Conservation (phyloP, 2,888 invertebrate genomes). For the Halictus ligatus region DNA sequence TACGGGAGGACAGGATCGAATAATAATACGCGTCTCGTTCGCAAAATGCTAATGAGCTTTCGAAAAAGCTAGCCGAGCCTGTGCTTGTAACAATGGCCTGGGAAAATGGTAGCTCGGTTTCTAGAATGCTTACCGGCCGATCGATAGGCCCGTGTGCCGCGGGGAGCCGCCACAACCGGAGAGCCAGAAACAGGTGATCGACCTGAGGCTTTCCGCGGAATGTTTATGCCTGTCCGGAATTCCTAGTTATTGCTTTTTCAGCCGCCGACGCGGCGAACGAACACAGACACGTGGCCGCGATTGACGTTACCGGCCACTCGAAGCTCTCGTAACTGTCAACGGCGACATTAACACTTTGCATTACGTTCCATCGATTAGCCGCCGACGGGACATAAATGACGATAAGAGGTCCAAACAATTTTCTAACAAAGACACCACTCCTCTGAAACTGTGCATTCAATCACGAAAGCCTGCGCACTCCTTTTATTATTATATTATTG, state of each 20-base stretch:
- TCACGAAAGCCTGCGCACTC: no score
- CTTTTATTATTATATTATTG: no score
- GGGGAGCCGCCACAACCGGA: slow-evolving; percentile 52
- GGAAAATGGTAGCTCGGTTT: slow-evolving; percentile 65
- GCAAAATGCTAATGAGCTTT: slow-evolving; percentile 47
- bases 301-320: background rate
- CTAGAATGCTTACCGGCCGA: slow-evolving; percentile 64
- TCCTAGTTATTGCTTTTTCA: slow-evolving; percentile 21
- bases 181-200: slow-evolving; percentile 67
- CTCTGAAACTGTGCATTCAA: no score
- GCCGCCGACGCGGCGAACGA: background rate
- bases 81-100: slow-evolving; percentile 55
- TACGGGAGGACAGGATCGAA: background rate
- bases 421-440: background rate
- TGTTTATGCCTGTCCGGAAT: slow-evolving; percentile 35
- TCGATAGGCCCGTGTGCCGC: slow-evolving; percentile 62
- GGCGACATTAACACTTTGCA: background rate
- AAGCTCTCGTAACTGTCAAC: background rate
- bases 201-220: slow-evolving; percentile 64
- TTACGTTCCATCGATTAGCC: background rate
- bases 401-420: background rate
- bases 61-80: slow-evolving; percentile 34
- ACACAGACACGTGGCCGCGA: background rate
- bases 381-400: background rate
- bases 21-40: slow-evolving; percentile 28